Conservation (phyloP, 1,140 invertebrate genomes). For the Procambarus virginalis region DNA sequence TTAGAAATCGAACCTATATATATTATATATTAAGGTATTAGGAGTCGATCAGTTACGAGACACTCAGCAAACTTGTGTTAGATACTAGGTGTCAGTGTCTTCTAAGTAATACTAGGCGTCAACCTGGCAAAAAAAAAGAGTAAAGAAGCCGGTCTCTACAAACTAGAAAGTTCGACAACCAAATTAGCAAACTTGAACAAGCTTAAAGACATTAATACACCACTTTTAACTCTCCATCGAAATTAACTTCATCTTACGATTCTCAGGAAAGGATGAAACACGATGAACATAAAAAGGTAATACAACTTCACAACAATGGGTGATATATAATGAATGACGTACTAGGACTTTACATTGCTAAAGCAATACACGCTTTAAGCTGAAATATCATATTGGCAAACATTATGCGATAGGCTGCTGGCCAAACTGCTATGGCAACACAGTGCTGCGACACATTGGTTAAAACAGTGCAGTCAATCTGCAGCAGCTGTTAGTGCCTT, state of each 20-base stretch:
- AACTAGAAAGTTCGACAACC: too few species aligned
- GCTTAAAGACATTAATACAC: too few species aligned
- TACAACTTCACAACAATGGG: not conserved
- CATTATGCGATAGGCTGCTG: not conserved
- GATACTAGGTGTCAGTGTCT: too few species aligned
- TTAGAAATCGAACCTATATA: too few species aligned
- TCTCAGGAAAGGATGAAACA: not conserved
- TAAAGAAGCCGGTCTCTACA: too few species aligned
- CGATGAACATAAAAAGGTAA: not conserved
- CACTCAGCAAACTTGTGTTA: too few species aligned
- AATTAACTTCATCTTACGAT: not conserved
- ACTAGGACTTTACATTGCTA: not conserved
- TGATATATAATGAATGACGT: not conserved
- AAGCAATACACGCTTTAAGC: not conserved
- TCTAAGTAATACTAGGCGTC: too few species aligned
- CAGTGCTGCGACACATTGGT: not conserved
- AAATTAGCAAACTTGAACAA: too few species aligned
- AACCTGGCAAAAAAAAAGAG: too few species aligned
- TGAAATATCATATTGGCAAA: not conserved
- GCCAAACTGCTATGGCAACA: not conserved
- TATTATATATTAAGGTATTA: too few species aligned
- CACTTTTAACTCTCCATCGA: not conserved
- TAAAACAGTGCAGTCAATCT: not conserved
- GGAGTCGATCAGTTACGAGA: too few species aligned
- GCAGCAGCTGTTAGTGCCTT: slow-evolving; percentile 27